These are phyloP conservation scores for Pagetopsis macropterus DNA, from an alignment of 2,797 vertebrate species.

Conservation along the genomic window DNA sequence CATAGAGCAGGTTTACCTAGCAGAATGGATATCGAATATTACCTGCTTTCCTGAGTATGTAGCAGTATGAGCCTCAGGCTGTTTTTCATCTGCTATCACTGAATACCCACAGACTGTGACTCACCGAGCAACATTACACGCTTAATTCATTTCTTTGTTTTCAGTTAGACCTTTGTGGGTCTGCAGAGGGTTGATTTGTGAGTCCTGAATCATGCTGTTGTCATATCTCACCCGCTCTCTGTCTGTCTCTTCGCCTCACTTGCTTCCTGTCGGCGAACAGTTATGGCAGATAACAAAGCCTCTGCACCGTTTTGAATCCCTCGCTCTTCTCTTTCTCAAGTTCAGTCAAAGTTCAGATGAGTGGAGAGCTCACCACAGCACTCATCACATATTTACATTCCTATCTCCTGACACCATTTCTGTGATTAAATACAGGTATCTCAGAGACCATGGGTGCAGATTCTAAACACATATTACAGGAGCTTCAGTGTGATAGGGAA, in stretches of 20 bases:
- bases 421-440: background rate
- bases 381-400: slow-evolving; percentile 11
- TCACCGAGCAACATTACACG: slow-evolving; percentile 47
- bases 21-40: slow-evolving; percentile 7
- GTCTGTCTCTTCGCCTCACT: slow-evolving; percentile 36
- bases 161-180: slow-evolving; percentile 4
- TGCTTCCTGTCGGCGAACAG: slow-evolving; percentile 32
- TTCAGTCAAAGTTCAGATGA: slow-evolving; percentile 57
- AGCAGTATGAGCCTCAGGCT: slow-evolving; percentile 30
- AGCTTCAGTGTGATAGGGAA: background rate
- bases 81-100: slow-evolving; percentile 49
- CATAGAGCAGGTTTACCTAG: no score
- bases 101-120: slow-evolving; percentile 40
- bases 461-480: background rate
- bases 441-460: background rate
- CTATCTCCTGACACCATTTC: background rate
- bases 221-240: slow-evolving; percentile 12
- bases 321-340: slow-evolving; percentile 32
- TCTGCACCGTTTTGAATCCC: slow-evolving; percentile 24
- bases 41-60: background rate
- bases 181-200: slow-evolving; percentile 9
- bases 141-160: slow-evolving; percentile 36
- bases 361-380: background rate
- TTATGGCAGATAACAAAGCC: slow-evolving; percentile 53
- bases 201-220: slow-evolving; percentile 17